Conservation (phyloP, 92 coral and sea anemone genomes). For the Hydrozoanthus gracilis region DNA sequence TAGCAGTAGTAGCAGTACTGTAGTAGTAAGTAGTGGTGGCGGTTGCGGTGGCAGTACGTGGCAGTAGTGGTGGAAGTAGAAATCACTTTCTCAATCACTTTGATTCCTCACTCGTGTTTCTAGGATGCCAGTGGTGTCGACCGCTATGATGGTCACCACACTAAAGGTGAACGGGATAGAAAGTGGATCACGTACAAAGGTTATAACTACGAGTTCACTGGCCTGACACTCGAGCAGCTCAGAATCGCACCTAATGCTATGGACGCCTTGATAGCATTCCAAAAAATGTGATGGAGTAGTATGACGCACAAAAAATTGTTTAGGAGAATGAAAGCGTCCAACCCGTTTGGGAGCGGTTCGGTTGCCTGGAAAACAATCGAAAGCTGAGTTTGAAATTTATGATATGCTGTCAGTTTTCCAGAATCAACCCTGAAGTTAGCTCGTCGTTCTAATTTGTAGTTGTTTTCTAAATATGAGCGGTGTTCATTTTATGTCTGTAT, state of each 20-base stretch:
- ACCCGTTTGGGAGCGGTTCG: too few species aligned
- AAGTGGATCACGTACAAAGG: slow-evolving; percentile 87
- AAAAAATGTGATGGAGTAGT: slow-evolving; percentile 33
- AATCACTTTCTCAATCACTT: neutral
- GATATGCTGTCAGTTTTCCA: too few species aligned
- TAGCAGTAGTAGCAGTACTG: neutral
- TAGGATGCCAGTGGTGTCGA: slow-evolving; percentile 71
- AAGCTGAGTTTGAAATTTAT: too few species aligned
- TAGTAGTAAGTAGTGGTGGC: neutral
- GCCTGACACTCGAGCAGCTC: slow-evolving; percentile 70
- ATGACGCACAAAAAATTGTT: too few species aligned
- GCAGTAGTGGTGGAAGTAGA: neutral
- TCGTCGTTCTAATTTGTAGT: too few species aligned
- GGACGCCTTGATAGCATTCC: slow-evolving; percentile 96
- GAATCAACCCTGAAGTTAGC: too few species aligned
- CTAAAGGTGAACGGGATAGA: slow-evolving; percentile 88
- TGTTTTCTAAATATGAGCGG: too few species aligned
- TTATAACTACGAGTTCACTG: slow-evolving; percentile 70
- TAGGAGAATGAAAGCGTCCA: too few species aligned
- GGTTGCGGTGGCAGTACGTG: neutral
- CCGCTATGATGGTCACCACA: slow-evolving; percentile 89
- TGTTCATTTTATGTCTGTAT: too few species aligned
- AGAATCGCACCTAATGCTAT: slow-evolving; percentile 95
- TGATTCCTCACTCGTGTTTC: neutral
- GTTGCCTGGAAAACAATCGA: too few species aligned